Base-by-base conservation (phyloP, 2,797 vertebrate genomes). In the Leuciscus waleckii region DNA sequence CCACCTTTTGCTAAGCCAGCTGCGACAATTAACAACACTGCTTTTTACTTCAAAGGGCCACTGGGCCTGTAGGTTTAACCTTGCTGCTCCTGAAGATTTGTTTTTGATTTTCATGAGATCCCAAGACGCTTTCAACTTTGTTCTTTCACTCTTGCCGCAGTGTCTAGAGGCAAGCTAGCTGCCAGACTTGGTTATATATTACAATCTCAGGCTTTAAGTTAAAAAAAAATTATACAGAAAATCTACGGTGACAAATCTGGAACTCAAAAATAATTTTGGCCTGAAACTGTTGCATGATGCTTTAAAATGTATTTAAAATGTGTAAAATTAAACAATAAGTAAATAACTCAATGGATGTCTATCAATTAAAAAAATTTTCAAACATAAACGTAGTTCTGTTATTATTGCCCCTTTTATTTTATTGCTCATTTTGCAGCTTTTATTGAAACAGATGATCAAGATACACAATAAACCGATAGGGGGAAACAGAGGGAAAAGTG, bases 1-100 rank as follows among this genome's bases (percentile, higher is more conserved):
- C 97, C 97, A 99, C 97, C 97, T 98, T 98, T 96, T 95, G 94
- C 96, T 97, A 96, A 96, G 96, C 96, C 95, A 89, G 94, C 95
- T 95, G 95, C 95, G 94, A 97, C 97, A 98, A 99, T 99, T 98
- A 98, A 98, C 96, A 96, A 96, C 94, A 84, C 94, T 94, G 95
- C 95, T 94, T 94, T 93, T 89, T 90, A 96, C 97, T 98, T 98
- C 97, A 98, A 98, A 98, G 96, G 93, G 82, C 82, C 80, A 88
- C 92, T 92, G 94, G 94, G 95, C 93, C 93, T 93, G 93, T 94
- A 93, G 96, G 95, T 96, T 98, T 97, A 97, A 98, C 97, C 97
- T 96, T 90, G 90, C 93, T 92, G 94, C 95, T 96, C 96, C 91
- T 91, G 89, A 1, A 96, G 96, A 97, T 97, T 97, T 97, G 96